These are phyloP conservation scores for Xanthia togata DNA, from an alignment of 2,888 invertebrate genomes.

Conservation along the genomic window DNA sequence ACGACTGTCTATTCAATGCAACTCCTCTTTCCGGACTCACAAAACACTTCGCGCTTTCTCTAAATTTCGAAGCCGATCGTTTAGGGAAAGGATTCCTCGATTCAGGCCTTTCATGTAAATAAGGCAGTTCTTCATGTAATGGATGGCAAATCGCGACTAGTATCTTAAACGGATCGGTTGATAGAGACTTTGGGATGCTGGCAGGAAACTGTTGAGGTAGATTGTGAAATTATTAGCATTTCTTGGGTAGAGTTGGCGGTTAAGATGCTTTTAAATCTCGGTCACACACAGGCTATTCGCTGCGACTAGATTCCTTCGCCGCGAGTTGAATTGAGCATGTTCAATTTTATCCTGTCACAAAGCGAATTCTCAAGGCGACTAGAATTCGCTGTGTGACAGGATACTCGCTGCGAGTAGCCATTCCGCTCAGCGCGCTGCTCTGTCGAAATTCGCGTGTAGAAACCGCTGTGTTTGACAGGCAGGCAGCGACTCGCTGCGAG, in stretches of 20 bases:
- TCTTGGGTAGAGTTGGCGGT: background rate
- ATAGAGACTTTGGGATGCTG: background rate
- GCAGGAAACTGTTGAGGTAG: background rate
- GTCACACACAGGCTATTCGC: no score
- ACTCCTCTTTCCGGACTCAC: background rate
- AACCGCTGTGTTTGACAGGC: no score
- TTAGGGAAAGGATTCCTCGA: slow-evolving; percentile 10
- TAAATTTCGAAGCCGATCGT: slow-evolving; percentile 17
- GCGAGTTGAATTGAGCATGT: no score
- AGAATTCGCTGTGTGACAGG: no score
- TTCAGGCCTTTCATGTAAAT: slow-evolving; percentile 31
- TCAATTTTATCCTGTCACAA: no score
- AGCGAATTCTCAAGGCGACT: no score
- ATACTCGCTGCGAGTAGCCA: no score
- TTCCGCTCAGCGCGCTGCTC: no score
- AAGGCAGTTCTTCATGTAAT: slow-evolving; percentile 32
- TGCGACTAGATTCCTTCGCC: no score
- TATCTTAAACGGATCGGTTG: slow-evolving; percentile 39
- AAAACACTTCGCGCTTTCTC: slow-evolving; percentile 17
- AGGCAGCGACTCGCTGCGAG: no score
- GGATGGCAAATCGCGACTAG: slow-evolving; percentile 21
- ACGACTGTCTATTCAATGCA: background rate
- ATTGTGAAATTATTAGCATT: slow-evolving; percentile 15
- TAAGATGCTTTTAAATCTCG: no score
- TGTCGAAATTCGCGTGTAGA: no score